Evolutionary conservation across 1,140 invertebrate species (phyloP), one percentile per base, ranked within the genome.

Genomic region (Drosophila watanabei): DNA sequence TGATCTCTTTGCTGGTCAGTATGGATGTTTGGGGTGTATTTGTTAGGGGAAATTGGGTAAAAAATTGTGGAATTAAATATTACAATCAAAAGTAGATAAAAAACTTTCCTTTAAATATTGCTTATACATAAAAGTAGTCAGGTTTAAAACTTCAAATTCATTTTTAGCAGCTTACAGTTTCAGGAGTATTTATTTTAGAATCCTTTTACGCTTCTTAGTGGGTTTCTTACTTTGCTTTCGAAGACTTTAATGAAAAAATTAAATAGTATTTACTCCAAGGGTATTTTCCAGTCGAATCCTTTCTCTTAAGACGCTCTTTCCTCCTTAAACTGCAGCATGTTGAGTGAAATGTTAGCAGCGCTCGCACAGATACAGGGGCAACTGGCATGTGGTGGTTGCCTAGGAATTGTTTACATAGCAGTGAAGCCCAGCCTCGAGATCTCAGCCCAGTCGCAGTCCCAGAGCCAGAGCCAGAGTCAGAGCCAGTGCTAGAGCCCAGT

Each of bases 321-420:
- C 24, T 58, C 16, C 35, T 18, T 72, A 45, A 65, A 59, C 49
- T 72, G 46, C 63, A 49, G 86, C 66, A 75, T 82, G 82, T 90
- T 90, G 86, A 89, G 86, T 89, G 86, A 89, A 89, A 89, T 89
- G 86, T 89, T 90, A 85, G 86, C 81, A 77, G 76, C 51, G 63
- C 65, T 57, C 54, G 79, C 65, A 65, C 43, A 76, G 70, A 82
- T 41, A 70, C 73, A 61, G 45, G 49, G 32, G 49, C 11, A 43
- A 28, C 11, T 35, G 70, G 37, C 63, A 24, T 70, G 56, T 61
- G 46, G 59, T 79, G 76, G 66, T 85, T 62, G 70, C 45, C 79
- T 80, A 82, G 82, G 70, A 84, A 90, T 90, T 90, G 86, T 90
- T 90, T 90, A 84, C 86, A 86, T 90, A 90, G 87, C 82, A 91